A percentile compares a stretch with the other conserved stretches of the same genome.
These are phyloP conservation scores for Cetoscarus ocellatus DNA, from an alignment of 2,797 vertebrate genomes.

Conservation along the genomic window DNA sequence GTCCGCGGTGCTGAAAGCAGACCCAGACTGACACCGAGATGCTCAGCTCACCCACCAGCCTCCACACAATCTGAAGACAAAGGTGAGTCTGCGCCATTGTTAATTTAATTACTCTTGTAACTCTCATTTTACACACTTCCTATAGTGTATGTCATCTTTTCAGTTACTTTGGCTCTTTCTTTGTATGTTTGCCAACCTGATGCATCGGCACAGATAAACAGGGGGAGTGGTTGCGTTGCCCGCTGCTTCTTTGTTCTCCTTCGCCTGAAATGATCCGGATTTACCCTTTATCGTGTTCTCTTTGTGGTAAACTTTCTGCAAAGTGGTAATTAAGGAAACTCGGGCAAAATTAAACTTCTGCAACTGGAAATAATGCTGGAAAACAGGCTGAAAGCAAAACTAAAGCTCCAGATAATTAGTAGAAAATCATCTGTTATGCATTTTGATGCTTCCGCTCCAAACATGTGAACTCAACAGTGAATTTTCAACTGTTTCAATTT, in stretches of 20 bases:
- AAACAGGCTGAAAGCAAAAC: not conserved
- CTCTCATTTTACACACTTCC: not conserved
- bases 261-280: not conserved
- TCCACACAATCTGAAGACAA: slow-evolving; percentile 41
- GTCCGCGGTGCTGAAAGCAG: slow-evolving; percentile 91
- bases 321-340: too few species aligned
- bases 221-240: slow-evolving; percentile 20
- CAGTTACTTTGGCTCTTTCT: not conserved
- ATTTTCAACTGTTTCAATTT: too few species aligned
- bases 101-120: not conserved
- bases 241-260: slow-evolving; percentile 54
- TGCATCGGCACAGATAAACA: slow-evolving; percentile 44
- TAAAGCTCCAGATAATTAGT: not conserved
- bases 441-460: not conserved
- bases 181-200: slow-evolving; percentile 65
- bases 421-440: not conserved
- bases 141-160: not conserved
- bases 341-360: not conserved
- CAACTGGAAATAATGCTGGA: not conserved
- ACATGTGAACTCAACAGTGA: too few species aligned
- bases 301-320: not conserved
- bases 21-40: slow-evolving; percentile 60
- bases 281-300: not conserved
- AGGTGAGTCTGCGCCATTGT: slow-evolving; percentile 71
- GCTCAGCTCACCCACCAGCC: slow-evolving; percentile 54